Base-by-base conservation (phyloP, 2,113 vertebrate species). In the Sapayoa aenigma region DNA sequence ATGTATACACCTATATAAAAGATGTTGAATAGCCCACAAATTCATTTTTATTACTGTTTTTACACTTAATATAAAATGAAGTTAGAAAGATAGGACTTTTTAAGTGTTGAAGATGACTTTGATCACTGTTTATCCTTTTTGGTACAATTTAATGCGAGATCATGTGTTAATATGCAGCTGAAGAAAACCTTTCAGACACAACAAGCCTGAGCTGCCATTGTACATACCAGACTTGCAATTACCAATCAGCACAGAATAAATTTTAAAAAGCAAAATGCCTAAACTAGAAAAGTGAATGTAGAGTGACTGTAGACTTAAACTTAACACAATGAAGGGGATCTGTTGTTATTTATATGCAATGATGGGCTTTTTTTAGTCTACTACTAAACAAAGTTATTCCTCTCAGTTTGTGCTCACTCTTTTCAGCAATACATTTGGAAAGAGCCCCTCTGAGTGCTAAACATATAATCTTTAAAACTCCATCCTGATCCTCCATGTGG, bases 141-240 rank as follows among this genome's bases (percentile, higher is more conserved):
- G 24, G 59, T 92, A 81, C 81, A 84, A 84, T 96, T 97, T 96
- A 96, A 93, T 96, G 74, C 86, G 52, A 76, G 85, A 95, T 93
- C 86, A 44, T 93, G 96, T 95, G 83, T 94, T 96, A 97, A 96
- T 94, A 95, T 86, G 87, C 91, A 97, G 93, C 84, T 96, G 89
- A 65, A 96, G 66, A 79, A 94, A 88, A 87, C 86, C 67, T 96
- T 96, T 97, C 77, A 96, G 82, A 91, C 20, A 86, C 65, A 96
- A 95, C 71, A 96, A 93, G 63, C n/a, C 46, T 65, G 76, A 95
- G 84, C 84, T 96, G 87, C 91, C 65, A 89, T 66, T 44, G 63
- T 76, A 83, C 44, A 71, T 87, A 91, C 20, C 56, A 89, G 53
- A 94, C 33, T 31, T 94, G 37, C 91, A 95, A 96, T 96, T 97